A percentile compares a stretch with the other conserved stretches of the same genome.
Conservation (phyloP, 2,113 vertebrate species). For the Scomber colias region DNA sequence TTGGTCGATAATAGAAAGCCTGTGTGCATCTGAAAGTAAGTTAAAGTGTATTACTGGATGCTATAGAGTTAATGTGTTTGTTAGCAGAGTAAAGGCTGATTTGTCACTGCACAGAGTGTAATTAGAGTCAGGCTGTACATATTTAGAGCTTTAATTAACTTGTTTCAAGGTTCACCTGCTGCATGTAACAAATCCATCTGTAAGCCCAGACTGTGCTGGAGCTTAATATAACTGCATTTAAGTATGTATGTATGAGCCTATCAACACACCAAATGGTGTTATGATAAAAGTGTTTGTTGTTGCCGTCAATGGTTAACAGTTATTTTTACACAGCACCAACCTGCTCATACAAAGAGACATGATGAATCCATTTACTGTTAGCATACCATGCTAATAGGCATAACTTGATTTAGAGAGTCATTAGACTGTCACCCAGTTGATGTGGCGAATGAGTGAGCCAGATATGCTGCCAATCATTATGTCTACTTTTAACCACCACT, state of each 20-base stretch:
- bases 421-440: too few relatives aligned
- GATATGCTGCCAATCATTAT: too few relatives aligned
- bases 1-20: slow-evolving; percentile 22
- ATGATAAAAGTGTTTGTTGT: background rate
- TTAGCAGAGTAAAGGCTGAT: slow-evolving; percentile 71
- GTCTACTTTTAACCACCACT: too few relatives aligned
- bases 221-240: slow-evolving; percentile 10
- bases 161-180: slow-evolving; percentile 75
- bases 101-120: slow-evolving; percentile 66
- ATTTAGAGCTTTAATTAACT: slow-evolving; percentile 82
- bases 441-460: too few relatives aligned
- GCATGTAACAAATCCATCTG: slow-evolving; percentile 58
- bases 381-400: too few relatives aligned
- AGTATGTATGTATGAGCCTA: background rate
- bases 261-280: background rate
- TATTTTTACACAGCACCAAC: too few relatives aligned
- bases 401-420: too few relatives aligned
- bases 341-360: too few relatives aligned
- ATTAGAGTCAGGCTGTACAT: slow-evolving; percentile 77
- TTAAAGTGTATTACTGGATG: slow-evolving; percentile 25
- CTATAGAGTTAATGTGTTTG: slow-evolving; percentile 71
- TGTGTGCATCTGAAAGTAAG: slow-evolving; percentile 6
- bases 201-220: slow-evolving; percentile 5
- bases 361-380: too few relatives aligned
- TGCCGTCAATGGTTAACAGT: too few relatives aligned